Percentiles rank a stretch among this genome's conserved stretches.
Evolutionary conservation across 2,113 vertebrate species (phyloP).

Genomic region (Machaerirhynchus nigripectus): DNA sequence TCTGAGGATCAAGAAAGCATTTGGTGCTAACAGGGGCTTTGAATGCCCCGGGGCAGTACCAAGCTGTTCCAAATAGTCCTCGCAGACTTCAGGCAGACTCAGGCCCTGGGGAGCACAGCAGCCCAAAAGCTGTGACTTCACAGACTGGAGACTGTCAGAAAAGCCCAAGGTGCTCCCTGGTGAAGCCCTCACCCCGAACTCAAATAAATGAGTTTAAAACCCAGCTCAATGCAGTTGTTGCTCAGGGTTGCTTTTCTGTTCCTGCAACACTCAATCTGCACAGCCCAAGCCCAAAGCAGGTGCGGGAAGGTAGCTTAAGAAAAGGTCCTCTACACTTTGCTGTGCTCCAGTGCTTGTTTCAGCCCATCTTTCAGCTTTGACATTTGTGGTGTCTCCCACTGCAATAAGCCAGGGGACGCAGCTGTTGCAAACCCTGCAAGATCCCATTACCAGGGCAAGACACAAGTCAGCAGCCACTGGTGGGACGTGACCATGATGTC

Average conservation of each 20-base stretch:
- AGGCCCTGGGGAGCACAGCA: not conserved
- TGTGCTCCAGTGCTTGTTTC: not conserved
- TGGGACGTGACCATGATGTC: too few relatives aligned
- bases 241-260: not conserved
- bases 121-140: not conserved
- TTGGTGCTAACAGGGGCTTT: not conserved
- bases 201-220: not conserved
- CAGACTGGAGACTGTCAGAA: not conserved
- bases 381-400: accelerated
- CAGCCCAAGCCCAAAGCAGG: not conserved
- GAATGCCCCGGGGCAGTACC: not conserved
- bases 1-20: not conserved
- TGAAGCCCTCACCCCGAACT: not conserved
- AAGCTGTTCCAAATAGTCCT: not conserved
- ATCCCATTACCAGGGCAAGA: not conserved
- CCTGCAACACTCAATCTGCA: accelerated
- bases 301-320: accelerated
- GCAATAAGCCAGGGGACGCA: not conserved
- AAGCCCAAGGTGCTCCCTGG: not conserved
- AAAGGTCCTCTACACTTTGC: not conserved
- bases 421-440: not conserved
- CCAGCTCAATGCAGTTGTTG: not conserved
- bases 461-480: not conserved
- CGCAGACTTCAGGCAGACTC: not conserved
- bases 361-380: not conserved